Evolutionary conservation across 2,113 vertebrate species (phyloP).

Genomic region (Sylvia atricapilla): DNA sequence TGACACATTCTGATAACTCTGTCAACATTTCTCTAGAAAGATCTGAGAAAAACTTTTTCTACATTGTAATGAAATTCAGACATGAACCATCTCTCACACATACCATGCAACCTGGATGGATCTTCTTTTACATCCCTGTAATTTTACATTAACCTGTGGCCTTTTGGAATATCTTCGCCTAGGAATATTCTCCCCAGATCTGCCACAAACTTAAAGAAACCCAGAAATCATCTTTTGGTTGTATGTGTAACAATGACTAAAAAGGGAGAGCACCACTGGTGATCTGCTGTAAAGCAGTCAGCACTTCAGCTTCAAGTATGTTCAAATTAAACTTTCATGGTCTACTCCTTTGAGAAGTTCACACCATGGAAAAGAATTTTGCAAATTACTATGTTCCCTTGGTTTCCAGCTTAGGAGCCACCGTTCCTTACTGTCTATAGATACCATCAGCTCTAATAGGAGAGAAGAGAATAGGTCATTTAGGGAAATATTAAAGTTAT

Average conservation of each 20-base stretch:
- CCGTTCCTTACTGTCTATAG: neutral
- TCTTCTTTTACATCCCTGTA: neutral
- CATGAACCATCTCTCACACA: neutral
- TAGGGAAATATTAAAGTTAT: conserved; percentile 3
- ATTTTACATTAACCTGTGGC: neutral
- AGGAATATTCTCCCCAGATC: neutral
- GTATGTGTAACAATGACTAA: neutral
- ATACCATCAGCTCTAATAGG: neutral
- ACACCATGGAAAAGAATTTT: neutral
- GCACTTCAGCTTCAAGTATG: neutral
- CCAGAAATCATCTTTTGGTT: neutral
- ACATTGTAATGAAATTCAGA: neutral
- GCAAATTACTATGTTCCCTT: neutral
- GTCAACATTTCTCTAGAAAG: neutral
- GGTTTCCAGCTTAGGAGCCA: neutral
- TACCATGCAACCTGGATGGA: neutral
- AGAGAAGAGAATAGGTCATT: neutral
- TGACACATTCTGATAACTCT: neutral
- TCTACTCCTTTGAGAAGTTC: neutral
- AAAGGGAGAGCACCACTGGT: neutral
- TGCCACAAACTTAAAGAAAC: neutral
- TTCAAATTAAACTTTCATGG: neutral
- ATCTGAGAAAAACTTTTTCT: neutral
- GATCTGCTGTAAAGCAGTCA: neutral
- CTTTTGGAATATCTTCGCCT: neutral